Percentiles rank a stretch among this genome's conserved stretches.
Evolutionary conservation across 2,888 invertebrate genomes (phyloP).

Genomic region (Lochmaea capreae): DNA sequence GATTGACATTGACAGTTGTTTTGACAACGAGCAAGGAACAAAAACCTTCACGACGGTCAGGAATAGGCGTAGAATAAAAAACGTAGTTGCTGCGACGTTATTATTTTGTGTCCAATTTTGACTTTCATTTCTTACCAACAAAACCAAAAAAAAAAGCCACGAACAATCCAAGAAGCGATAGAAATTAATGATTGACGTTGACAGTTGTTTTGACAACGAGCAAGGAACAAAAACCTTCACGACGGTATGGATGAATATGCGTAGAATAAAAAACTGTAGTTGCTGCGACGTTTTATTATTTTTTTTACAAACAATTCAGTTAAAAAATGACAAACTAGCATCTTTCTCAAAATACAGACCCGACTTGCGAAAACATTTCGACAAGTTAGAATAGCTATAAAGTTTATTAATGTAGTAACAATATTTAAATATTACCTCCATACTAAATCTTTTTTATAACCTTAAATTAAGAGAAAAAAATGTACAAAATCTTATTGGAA

Average conservation of each 20-base stretch:
- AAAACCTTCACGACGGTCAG: neutral
- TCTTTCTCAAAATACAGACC: constrained; percentile 42
- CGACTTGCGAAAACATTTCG: constrained; percentile 44
- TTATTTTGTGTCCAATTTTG: constrained; percentile 27
- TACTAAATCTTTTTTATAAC: constrained; percentile 44
- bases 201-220: no score
- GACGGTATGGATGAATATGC: neutral
- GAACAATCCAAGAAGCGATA: no score
- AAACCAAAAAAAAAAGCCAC: no score
- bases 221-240: neutral
- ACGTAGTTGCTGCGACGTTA: constrained; percentile 20
- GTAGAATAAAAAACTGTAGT: neutral
- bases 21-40: neutral
- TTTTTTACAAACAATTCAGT: constrained; percentile 48
- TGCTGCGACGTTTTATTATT: constrained; percentile 35
- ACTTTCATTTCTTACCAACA: no score
- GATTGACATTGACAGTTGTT: no score
- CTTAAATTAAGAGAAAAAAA: constrained; percentile 40
- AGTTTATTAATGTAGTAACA: constrained; percentile 59
- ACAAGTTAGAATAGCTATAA: constrained; percentile 51
- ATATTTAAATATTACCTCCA: constrained; percentile 55
- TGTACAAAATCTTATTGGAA: constrained; percentile 38
- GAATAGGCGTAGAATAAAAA: neutral
- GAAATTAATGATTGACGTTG: no score
- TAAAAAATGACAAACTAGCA: constrained; percentile 51